Evolutionary conservation across 2,113 vertebrate species (phyloP).

Genomic region (Salvelinus alpinus): DNA sequence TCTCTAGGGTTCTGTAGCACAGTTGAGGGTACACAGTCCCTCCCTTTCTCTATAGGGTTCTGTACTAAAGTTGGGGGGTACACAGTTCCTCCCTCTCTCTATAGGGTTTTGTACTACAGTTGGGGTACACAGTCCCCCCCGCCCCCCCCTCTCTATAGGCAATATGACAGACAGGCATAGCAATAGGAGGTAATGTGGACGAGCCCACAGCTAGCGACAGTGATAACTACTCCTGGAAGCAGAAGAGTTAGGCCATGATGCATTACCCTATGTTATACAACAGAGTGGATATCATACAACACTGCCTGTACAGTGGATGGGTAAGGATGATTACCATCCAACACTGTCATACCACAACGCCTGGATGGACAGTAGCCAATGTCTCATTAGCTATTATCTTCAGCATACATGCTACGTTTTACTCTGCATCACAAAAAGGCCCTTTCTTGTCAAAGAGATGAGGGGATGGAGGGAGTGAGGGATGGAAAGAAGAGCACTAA

Average conservation of each 20-base stretch:
- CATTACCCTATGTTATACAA: slow-evolving; percentile 8
- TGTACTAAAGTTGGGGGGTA: no score
- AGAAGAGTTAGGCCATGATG: neutral
- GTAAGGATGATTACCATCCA: slow-evolving; percentile 30
- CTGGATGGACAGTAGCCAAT: slow-evolving; percentile 52
- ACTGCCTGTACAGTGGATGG: slow-evolving; percentile 28
- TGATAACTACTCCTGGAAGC: neutral
- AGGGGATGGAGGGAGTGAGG: slow-evolving; percentile 54
- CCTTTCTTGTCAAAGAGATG: slow-evolving; percentile 67
- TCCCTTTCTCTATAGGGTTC: no score
- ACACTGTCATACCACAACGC: slow-evolving; percentile 34
- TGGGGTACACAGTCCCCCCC: neutral
- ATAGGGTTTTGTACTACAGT: neutral
- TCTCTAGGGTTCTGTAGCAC: no score
- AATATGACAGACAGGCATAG: neutral
- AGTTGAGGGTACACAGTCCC: no score
- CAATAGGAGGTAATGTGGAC: neutral
- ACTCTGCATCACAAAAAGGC: slow-evolving; percentile 69
- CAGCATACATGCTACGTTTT: slow-evolving; percentile 55
- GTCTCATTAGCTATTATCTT: slow-evolving; percentile 68
- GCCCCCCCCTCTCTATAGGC: neutral
- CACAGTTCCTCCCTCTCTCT: no score
- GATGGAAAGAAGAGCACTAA: slow-evolving; percentile 68
- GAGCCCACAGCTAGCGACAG: neutral
- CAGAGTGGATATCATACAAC: slow-evolving; percentile 49